These are phyloP conservation scores for Scalopus aquaticus DNA, from an alignment of 2,113 vertebrate genomes.

Conservation along the genomic window DNA sequence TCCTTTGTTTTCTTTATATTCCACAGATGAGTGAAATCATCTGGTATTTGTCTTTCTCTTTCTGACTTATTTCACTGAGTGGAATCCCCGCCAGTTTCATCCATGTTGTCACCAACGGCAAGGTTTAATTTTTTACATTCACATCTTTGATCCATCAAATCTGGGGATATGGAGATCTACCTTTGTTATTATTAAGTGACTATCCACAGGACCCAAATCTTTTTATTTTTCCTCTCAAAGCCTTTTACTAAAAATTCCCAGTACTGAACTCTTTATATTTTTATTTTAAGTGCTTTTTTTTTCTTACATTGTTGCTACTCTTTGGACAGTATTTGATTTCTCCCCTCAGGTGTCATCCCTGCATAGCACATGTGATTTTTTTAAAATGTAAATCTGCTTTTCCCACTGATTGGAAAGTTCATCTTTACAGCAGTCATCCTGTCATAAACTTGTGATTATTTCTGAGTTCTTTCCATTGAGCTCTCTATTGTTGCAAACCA, in stretches of 20 bases:
- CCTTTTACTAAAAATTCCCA: too few species aligned
- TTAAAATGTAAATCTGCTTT: background rate
- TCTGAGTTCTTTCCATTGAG: constrained; percentile 64
- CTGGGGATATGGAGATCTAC: background rate
- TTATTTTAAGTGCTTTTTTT: too few species aligned
- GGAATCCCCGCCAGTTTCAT: too few species aligned
- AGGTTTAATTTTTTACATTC: background rate
- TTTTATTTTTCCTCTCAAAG: background rate
- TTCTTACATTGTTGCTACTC: too few species aligned
- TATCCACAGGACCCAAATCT: background rate
- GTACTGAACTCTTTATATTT: too few species aligned
- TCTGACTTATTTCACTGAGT: too few species aligned
- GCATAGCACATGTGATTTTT: background rate
- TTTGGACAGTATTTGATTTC: too few species aligned
- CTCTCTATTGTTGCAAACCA: constrained; percentile 64
- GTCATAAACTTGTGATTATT: constrained; percentile 52
- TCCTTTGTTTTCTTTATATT: too few species aligned
- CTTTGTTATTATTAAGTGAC: background rate
- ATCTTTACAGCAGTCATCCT: constrained; percentile 9
- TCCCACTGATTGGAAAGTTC: background rate
- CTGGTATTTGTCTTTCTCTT: too few species aligned
- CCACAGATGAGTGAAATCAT: too few species aligned
- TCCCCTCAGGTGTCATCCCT: too few species aligned
- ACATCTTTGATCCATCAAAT: background rate
- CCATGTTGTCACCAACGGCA: too few species aligned